Base-by-base conservation (phyloP, 1,140 invertebrate genomes). In the Ips nitidus region DNA sequence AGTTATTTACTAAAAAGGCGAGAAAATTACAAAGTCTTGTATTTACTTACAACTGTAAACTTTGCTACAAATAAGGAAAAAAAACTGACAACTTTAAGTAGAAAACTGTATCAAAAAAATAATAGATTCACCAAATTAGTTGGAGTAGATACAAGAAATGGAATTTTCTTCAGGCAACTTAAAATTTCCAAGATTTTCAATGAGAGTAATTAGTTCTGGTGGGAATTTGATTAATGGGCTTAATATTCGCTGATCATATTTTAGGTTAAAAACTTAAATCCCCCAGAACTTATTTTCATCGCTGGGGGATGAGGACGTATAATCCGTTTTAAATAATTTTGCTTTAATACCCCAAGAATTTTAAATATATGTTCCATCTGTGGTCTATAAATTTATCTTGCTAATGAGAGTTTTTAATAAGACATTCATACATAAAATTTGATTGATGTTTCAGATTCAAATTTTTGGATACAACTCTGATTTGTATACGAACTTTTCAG, bases 401-500 rank as follows among this genome's bases (percentile, higher is more conserved):
- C 22, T 22, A 22, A 22, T 22, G 22, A 22, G 22, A 22, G 22
- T 22, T 22, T 22, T 22, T 22, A 22, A 22, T 22, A 22, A 22
- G 22, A 22, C 22, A 22, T 22, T 22, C 22, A 22, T 22, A 22
- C 22, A 22, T 22, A 22, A 22, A 22, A 22, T 22, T 22, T 22
- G 22, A 22, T 22, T 22, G 22, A 22, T 6, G 79, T 86, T 86
- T 66, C 87, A 95, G 94, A 91, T 95, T 78, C 94, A 95, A 86
- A 93, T 95, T 84, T 93, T 94, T 81, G 93, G 93, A 74, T 97
- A 94, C 86, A 97, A 97, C 84, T 93, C 92, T 65, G 92, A 96
- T 80, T 85, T 97, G 61, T 97, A 96, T 84, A 88, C 90, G 75
- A 96, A 96, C 84, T 93, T 94, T 83, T 91, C 92, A 42, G 93